phyloP scores from a whole-genome alignment of 2,797 vertebrate genomes.

The Brachyrhaphis roseni region DNA sequence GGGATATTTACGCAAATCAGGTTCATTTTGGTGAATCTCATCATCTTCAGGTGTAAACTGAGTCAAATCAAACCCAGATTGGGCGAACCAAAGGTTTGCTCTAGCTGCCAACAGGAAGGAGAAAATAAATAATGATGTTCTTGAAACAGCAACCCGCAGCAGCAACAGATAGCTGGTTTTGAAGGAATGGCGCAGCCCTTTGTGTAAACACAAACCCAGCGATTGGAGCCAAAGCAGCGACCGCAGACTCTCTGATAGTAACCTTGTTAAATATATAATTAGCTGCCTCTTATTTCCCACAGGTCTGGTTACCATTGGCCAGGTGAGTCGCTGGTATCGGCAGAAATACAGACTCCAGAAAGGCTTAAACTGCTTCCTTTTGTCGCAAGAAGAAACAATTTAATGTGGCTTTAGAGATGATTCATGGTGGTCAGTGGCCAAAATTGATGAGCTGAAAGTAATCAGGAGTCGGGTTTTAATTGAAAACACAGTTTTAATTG shows the following conservation, averaged over 20 bases:
- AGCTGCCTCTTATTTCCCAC: conserved; percentile 8
- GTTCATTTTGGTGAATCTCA: background rate
- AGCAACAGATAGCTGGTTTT: conserved; percentile 1
- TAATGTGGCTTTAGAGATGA: background rate
- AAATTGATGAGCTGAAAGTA: background rate
- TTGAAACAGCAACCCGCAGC: background rate
- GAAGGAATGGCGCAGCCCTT: background rate
- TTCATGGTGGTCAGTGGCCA: background rate
- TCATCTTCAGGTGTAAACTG: background rate
- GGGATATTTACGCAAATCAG: background rate
- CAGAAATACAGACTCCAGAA: background rate
- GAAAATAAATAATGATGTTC: conserved; percentile 4
- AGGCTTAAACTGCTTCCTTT: background rate
- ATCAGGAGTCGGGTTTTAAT: background rate
- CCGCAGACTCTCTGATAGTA: conserved; percentile 6
- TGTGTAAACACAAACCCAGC: background rate
- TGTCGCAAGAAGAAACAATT: background rate
- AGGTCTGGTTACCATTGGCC: background rate
- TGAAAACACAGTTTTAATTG: background rate
- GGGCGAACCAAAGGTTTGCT: background rate
- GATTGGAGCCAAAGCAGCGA: background rate
- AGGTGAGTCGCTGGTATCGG: background rate
- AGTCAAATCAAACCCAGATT: background rate
- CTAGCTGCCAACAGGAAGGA: conserved; percentile 3
- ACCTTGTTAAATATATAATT: conserved; percentile 11